phyloP scores from a whole-genome alignment of 2,113 vertebrate genomes.

The Lagopus leucura region DNA sequence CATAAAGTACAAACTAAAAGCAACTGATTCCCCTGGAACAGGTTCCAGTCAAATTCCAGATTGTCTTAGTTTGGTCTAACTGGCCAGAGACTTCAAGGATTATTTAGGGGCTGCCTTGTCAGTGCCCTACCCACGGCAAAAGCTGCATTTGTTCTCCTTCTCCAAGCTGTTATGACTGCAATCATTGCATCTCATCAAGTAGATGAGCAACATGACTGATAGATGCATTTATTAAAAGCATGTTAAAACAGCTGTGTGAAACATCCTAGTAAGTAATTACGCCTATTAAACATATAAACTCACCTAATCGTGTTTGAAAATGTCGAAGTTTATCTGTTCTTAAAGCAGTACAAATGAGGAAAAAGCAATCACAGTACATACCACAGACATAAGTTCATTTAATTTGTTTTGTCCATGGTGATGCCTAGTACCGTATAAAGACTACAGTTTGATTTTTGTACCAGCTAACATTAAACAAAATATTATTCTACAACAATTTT shows the following conservation, averaged over 20 bases:
- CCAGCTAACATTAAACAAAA: neutral
- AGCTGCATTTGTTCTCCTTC: neutral
- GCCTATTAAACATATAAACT: neutral
- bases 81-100: neutral
- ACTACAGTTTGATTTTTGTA: neutral
- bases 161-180: neutral
- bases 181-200: neutral
- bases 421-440: neutral
- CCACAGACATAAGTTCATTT: neutral
- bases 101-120: neutral
- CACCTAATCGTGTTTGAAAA: neutral
- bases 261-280: neutral
- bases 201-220: neutral
- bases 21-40: rapidly evolving
- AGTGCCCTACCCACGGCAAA: neutral
- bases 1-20: neutral
- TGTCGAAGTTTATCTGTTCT: neutral
- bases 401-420: neutral
- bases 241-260: neutral
- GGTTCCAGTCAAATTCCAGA: neutral
- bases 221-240: neutral
- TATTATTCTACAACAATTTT: neutral
- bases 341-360: neutral
- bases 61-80: no score
- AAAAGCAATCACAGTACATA: neutral